Conservation (phyloP, 2,888 invertebrate species). For the Rhorus exstirpatorius region DNA sequence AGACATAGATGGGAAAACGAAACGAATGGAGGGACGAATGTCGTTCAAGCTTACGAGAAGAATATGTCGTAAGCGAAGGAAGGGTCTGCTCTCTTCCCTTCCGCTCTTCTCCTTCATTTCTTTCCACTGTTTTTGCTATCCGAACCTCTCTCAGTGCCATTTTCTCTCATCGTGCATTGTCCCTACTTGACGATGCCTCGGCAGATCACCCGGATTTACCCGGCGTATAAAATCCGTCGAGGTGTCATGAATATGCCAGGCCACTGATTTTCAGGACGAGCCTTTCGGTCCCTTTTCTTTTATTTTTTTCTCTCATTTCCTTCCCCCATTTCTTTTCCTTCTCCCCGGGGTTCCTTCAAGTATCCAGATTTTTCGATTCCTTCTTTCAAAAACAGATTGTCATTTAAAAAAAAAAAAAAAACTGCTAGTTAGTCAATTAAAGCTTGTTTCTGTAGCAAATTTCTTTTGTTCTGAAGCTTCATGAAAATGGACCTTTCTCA, state of each 20-base stretch:
- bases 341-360: background rate
- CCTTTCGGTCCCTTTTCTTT: background rate
- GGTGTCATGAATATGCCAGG: slow-evolving; percentile 78
- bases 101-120: slow-evolving; percentile 30
- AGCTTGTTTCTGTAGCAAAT: too few relatives aligned
- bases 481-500: background rate
- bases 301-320: slow-evolving; percentile 8
- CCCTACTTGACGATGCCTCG: slow-evolving; percentile 51
- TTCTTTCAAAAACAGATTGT: background rate
- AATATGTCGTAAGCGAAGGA: slow-evolving; percentile 76
- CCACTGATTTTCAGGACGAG: slow-evolving; percentile 48
- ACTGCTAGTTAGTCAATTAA: background rate
- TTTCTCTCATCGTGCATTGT: slow-evolving; percentile 24
- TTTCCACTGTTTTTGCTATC: slow-evolving; percentile 26
- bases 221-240: slow-evolving; percentile 80
- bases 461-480: too few relatives aligned
- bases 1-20: slow-evolving; percentile 48
- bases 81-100: slow-evolving; percentile 50
- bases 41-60: slow-evolving; percentile 74
- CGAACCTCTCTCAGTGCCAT: slow-evolving; percentile 39
- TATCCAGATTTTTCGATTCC: background rate
- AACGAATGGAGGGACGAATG: slow-evolving; percentile 72
- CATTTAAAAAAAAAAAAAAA: background rate
- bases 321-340: slow-evolving; percentile 6
- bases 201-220: slow-evolving; percentile 78